A percentile compares a stretch with the other conserved stretches of the same genome.
phyloP scores from a whole-genome alignment of 37 sponge, comb jelly and placozoan genomes.

The Beroe ovata region DNA sequence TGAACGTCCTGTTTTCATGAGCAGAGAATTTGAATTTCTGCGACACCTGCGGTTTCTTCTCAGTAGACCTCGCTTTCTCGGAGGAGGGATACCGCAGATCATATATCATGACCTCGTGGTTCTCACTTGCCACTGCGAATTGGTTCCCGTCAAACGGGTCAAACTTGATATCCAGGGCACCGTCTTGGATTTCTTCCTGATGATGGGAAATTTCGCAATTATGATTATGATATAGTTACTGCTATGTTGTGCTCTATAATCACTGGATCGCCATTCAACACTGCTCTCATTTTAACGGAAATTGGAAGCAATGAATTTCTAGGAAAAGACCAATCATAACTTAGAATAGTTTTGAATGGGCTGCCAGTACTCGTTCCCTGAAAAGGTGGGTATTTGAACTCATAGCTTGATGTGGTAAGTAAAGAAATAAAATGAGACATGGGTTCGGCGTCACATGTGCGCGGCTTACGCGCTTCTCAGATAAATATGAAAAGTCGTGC shows the following conservation, averaged over 20 bases:
- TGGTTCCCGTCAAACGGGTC: slow-evolving; percentile 44
- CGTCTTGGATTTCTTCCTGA: neutral
- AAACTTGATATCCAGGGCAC: slow-evolving; percentile 47
- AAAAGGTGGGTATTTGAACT: no score
- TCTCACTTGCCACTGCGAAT: slow-evolving; percentile 47
- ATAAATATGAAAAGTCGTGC: neutral
- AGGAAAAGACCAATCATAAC: no score
- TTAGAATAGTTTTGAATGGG: no score
- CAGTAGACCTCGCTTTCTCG: neutral
- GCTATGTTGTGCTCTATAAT: no score
- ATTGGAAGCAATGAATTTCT: no score
- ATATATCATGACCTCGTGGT: slow-evolving; percentile 59
- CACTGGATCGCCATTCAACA: no score
- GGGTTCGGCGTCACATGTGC: neutral
- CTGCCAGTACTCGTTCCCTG: no score
- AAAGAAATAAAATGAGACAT: no score
- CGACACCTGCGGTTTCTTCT: neutral
- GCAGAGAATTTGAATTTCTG: slow-evolving; percentile 63
- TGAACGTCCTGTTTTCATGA: slow-evolving; percentile 44
- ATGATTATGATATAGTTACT: no score
- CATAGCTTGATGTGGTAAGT: no score
- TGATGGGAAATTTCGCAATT: no score
- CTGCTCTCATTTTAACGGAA: no score
- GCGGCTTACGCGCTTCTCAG: neutral
- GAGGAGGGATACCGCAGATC: slow-evolving; percentile 5